A percentile compares a stretch with the other conserved stretches of the same genome.
Conservation (phyloP, 2,888 invertebrate genomes). For the Eurytoma adleriae region DNA sequence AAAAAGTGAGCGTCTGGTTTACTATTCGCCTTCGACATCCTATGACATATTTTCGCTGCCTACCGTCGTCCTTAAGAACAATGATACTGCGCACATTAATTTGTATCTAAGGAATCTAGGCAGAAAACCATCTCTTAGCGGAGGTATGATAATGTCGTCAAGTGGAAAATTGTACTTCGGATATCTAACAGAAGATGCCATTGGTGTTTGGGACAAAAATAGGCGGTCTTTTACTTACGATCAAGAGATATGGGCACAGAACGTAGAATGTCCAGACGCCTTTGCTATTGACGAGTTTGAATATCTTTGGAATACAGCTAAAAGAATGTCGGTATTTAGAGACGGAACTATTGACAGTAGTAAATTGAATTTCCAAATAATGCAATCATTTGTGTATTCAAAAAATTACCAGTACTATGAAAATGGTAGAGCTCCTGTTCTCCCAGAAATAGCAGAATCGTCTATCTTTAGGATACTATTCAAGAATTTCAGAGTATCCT, state of each 20-base stretch:
- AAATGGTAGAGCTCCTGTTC: conserved; percentile 63
- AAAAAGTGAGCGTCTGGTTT: conserved; percentile 75
- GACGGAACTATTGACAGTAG: conserved; percentile 79
- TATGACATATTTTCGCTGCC: conserved; percentile 82
- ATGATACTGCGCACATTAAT: background rate
- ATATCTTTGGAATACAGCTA: conserved; percentile 83
- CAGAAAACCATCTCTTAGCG: background rate
- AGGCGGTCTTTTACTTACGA: background rate
- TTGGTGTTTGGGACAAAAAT: conserved; percentile 83
- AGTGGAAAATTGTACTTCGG: background rate
- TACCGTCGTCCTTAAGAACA: conserved; percentile 78
- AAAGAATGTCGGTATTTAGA: conserved; percentile 82
- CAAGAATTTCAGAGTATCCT: too few relatives aligned
- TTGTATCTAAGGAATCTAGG: background rate
- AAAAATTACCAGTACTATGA: conserved; percentile 81
- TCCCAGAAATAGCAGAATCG: background rate
- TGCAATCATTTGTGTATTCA: conserved; percentile 78
- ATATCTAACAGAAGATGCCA: conserved; percentile 76
- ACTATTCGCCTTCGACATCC: conserved; percentile 83
- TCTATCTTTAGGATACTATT: too few relatives aligned
- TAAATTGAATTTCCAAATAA: conserved; percentile 82
- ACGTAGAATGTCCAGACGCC: conserved; percentile 83
- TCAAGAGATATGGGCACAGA: conserved; percentile 81
- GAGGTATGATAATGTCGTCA: background rate
- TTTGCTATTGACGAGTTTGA: conserved; percentile 83